These are phyloP conservation scores for Pipra filicauda DNA, from an alignment of 2,113 vertebrate genomes.

Conservation along the genomic window DNA sequence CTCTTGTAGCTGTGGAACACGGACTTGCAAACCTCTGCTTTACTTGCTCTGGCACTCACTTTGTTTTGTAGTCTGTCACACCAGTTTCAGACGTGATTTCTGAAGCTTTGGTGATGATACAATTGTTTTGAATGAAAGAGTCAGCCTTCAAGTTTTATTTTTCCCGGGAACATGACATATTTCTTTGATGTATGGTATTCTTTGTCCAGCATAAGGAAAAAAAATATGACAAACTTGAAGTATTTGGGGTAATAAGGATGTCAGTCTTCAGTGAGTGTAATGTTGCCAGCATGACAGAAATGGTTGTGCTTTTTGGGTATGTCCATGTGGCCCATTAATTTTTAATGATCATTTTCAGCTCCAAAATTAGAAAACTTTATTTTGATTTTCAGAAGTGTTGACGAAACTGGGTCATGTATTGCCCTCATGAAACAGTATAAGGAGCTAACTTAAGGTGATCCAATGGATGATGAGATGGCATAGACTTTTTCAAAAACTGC, in stretches of 20 bases:
- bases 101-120: slow-evolving; percentile 34
- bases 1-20: slow-evolving; percentile 21
- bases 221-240: slow-evolving; percentile 8
- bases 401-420: neutral
- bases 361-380: neutral
- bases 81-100: slow-evolving; percentile 43
- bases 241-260: slow-evolving; percentile 3
- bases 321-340: neutral
- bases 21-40: slow-evolving; percentile 30
- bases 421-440: neutral
- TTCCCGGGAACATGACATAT: neutral
- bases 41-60: slow-evolving; percentile 33
- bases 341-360: neutral
- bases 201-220: neutral
- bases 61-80: slow-evolving; percentile 53
- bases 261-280: neutral
- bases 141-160: neutral
- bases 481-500: neutral
- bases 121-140: slow-evolving; percentile 27
- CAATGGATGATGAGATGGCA: neutral
- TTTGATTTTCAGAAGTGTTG: slow-evolving; percentile 35
- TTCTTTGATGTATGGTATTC: neutral
- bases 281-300: neutral
- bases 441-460: neutral
- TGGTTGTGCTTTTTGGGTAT: neutral